Evolutionary conservation across 2,113 vertebrate genomes (phyloP).

Genomic region (Verasper variegatus): DNA sequence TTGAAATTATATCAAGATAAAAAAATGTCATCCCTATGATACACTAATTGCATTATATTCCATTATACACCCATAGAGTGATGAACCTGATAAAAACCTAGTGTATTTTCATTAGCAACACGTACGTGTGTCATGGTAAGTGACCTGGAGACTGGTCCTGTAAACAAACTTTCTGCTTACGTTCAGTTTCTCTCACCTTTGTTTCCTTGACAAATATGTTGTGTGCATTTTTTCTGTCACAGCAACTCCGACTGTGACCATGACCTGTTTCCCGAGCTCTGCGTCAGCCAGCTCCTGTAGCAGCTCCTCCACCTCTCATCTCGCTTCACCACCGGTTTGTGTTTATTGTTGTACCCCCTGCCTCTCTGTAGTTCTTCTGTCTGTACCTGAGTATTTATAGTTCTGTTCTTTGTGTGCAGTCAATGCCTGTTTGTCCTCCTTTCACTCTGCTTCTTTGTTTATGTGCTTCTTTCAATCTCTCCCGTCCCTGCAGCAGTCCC

Average conservation of each 20-base stretch:
- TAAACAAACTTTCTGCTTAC: not conserved
- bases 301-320: slow-evolving; percentile 96
- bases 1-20: too few relatives aligned
- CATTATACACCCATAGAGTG: too few relatives aligned
- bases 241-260: slow-evolving; percentile 90
- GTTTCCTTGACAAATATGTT: not conserved
- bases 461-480: slow-evolving; percentile 1
- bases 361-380: not conserved
- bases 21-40: too few relatives aligned
- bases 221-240: slow-evolving; percentile 38
- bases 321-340: slow-evolving; percentile 95
- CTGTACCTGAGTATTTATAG: not conserved
- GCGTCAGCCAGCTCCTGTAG: slow-evolving; percentile 96
- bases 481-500: slow-evolving; percentile 84
- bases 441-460: not conserved
- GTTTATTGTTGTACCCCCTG: not conserved
- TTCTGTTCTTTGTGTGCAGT: not conserved
- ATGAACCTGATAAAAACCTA: too few relatives aligned
- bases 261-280: slow-evolving; percentile 94
- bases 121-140: not conserved
- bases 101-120: too few relatives aligned
- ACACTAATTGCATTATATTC: too few relatives aligned
- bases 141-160: too few relatives aligned
- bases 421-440: not conserved
- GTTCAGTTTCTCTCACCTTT: not conserved